A percentile compares a stretch with the other conserved stretches of the same genome.
phyloP scores from a whole-genome alignment of 1,140 invertebrate genomes.

The Penaeus indicus region DNA sequence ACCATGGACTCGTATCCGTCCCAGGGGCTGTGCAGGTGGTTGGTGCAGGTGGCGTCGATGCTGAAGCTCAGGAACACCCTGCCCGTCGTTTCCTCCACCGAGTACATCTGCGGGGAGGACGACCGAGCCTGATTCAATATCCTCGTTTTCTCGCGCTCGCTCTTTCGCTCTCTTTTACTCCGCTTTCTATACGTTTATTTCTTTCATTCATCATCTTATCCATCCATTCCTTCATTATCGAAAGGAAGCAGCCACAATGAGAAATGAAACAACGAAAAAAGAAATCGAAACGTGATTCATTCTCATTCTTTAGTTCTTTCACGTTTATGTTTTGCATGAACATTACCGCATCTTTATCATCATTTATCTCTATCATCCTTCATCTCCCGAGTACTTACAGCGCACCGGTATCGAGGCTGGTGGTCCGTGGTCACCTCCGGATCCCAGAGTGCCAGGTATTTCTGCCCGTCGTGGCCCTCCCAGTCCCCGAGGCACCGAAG shows the following conservation, averaged over 20 bases:
- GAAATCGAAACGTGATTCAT: slow-evolving; percentile 3
- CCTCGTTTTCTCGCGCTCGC: neutral
- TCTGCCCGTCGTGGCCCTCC: slow-evolving; percentile 67
- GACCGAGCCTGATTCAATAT: neutral
- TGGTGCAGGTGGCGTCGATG: slow-evolving; percentile 78
- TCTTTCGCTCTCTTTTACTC: neutral
- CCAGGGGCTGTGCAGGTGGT: slow-evolving; percentile 75
- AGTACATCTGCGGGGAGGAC: slow-evolving; percentile 74
- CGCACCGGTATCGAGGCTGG: slow-evolving; percentile 78
- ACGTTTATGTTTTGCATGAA: neutral
- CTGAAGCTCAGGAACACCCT: slow-evolving; percentile 77
- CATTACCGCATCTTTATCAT: neutral
- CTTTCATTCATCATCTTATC: neutral
- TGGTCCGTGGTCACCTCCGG: slow-evolving; percentile 60
- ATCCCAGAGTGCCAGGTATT: slow-evolving; percentile 70
- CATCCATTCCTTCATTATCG: neutral
- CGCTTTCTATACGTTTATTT: neutral
- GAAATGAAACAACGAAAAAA: neutral
- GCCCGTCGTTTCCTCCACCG: slow-evolving; percentile 74
- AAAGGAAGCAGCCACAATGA: no score
- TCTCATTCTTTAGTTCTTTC: neutral
- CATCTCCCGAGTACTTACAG: slow-evolving; percentile 73
- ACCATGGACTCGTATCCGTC: slow-evolving; percentile 77
- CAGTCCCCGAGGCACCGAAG: slow-evolving; percentile 70
- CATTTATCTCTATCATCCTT: neutral